phyloP scores from a whole-genome alignment of 2,888 invertebrate genomes.

The Drosophila kuntzei region DNA sequence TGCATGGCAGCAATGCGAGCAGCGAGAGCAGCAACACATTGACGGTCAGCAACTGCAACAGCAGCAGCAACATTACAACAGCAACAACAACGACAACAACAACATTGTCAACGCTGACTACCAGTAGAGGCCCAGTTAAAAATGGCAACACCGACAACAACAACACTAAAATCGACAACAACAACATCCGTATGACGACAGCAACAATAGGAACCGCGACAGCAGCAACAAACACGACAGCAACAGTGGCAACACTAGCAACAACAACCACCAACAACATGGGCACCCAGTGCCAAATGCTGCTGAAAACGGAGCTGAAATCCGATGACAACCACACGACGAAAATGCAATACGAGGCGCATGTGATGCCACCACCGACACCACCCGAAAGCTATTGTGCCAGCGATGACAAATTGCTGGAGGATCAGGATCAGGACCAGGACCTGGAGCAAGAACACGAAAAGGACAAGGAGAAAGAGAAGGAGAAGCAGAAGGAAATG shows the following conservation, averaged over 20 bases:
- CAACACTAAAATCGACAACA: constrained; percentile 70
- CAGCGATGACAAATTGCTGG: constrained; percentile 80
- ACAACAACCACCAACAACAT: constrained; percentile 66
- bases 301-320: constrained; percentile 82
- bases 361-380: constrained; percentile 84
- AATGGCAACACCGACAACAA: constrained; percentile 73
- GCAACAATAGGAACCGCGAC: constrained; percentile 58
- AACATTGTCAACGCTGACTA: constrained; percentile 68
- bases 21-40: constrained; percentile 62
- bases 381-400: constrained; percentile 83
- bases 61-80: constrained; percentile 47
- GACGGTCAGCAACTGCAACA: constrained; percentile 59
- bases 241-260: constrained; percentile 54
- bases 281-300: constrained; percentile 75
- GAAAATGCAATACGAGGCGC: constrained; percentile 84
- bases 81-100: constrained; percentile 62
- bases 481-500: not conserved
- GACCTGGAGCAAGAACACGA: constrained; percentile 60
- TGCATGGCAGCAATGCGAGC: constrained; percentile 86
- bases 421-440: constrained; percentile 73
- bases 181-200: constrained; percentile 51
- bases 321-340: constrained; percentile 67
- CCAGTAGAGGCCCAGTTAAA: constrained; percentile 84
- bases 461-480: constrained; percentile 42
- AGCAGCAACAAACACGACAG: constrained; percentile 36